These are phyloP conservation scores for Lepus americanus DNA, from an alignment of 2,113 vertebrate genomes.

Conservation along the genomic window DNA sequence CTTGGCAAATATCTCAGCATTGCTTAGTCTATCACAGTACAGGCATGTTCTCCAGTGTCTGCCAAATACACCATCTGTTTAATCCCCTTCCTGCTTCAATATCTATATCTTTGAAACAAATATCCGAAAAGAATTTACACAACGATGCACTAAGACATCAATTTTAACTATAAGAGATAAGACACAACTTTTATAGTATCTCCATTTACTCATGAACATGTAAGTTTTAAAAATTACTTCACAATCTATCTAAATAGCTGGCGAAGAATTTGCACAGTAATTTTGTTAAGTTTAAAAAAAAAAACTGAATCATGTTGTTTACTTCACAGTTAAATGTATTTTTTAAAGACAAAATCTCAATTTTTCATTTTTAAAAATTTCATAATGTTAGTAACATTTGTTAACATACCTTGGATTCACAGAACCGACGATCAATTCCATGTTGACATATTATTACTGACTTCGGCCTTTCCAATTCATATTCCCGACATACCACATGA, in stretches of 20 bases:
- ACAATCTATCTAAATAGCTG: conserved; percentile 28
- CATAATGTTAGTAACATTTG: background rate
- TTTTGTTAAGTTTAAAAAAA: conserved; percentile 61
- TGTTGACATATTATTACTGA: conserved; percentile 95
- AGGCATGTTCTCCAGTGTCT: background rate
- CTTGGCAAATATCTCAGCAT: background rate
- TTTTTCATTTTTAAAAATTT: background rate
- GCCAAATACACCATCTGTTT: background rate
- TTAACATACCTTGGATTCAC: conserved; percentile 94
- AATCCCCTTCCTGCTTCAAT: background rate
- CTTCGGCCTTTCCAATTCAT: conserved; percentile 97
- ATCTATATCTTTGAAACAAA: conserved; percentile 37
- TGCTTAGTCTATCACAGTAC: background rate
- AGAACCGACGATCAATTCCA: conserved; percentile 95
- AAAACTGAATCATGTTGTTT: background rate
- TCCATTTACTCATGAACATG: conserved; percentile 14
- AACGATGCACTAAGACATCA: background rate
- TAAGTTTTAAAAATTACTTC: conserved; percentile 49
- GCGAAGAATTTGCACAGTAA: conserved; percentile 44
- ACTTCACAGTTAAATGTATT: background rate
- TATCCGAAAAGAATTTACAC: background rate
- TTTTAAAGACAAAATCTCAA: background rate
- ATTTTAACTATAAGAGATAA: conserved; percentile 23
- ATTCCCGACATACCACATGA: conserved; percentile 95
- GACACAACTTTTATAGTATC: background rate